Evolutionary conservation across 2,888 invertebrate genomes (phyloP), one percentile per base, ranked within the genome.

Genomic region (Drosophila mimica): DNA sequence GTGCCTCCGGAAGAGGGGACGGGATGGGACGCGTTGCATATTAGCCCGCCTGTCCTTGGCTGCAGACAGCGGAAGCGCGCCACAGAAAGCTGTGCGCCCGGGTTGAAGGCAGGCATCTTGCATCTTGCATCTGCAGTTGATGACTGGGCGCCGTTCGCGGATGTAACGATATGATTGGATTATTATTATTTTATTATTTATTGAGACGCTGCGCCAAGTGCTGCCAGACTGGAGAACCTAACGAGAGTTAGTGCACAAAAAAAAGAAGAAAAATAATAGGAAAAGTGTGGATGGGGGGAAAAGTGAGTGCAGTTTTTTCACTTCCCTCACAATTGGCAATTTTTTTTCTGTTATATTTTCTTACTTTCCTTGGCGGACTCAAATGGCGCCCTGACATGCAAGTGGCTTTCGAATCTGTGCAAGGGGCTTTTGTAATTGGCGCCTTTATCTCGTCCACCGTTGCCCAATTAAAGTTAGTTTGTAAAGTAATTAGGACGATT

Each of bases 141-240:
- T 85, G 82, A 77, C 79, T 80, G 80, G 70, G 74, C 78, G 74
- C 78, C 73, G 76, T 77, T 81, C 81, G 88, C 83, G 86, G 88
- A 88, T 88, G 88, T 87, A 83, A 81, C 89, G 88, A 88, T 89
- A 91, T 91, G 92, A 91, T 91, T 91, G 91, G 91, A 91, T 91
- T 91, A 91, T 91, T 91, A 91, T 91, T 91, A 91, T 91, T 87
- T 88, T 82, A 91, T 91, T 91, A 91, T 91, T 88, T 91, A 91
- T 87, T 89, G 90, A 90, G 85, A 84, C 81, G 84, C 81, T 75
- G 79, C 67, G 71, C 69, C 66, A 73, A 82, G 82, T 79, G 70
- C 64, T 51, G 64, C 30, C 53, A 54, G 38, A 62, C 57, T 72
- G 25, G 8, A 43, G 15, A 43, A 20, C 15, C 15, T 57, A 57